A percentile compares a stretch with the other conserved stretches of the same genome.
phyloP scores from a whole-genome alignment of 2,888 invertebrate genomes.

The Lottia gigantea region DNA sequence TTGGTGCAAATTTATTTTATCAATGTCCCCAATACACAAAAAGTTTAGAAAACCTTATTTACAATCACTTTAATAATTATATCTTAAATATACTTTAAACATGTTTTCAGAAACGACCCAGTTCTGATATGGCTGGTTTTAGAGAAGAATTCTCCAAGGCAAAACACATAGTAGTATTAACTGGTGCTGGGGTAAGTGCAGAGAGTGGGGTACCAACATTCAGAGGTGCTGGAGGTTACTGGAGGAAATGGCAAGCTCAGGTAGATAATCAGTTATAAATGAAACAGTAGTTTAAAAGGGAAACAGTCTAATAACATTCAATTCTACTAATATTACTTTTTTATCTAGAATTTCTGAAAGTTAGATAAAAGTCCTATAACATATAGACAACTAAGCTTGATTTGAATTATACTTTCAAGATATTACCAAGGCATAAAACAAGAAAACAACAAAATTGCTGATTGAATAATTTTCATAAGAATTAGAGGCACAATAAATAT shows the following conservation, averaged over 20 bases:
- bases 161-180: slow-evolving; percentile 77
- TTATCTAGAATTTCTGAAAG: too few relatives aligned
- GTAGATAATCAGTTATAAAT: slow-evolving; percentile 33
- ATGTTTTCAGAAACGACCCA: slow-evolving; percentile 37
- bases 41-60: too few relatives aligned
- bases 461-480: not conserved
- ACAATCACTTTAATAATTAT: not conserved
- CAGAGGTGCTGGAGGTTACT: slow-evolving; percentile 83
- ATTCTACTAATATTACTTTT: too few relatives aligned
- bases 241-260: slow-evolving; percentile 81
- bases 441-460: not conserved
- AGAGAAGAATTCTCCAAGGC: slow-evolving; percentile 73
- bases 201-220: slow-evolving; percentile 91
- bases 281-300: too few relatives aligned
- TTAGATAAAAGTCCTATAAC: too few relatives aligned
- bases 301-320: too few relatives aligned
- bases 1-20: too few relatives aligned
- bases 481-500: not conserved
- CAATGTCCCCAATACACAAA: too few relatives aligned
- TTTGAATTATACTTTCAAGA: too few relatives aligned
- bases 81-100: not conserved
- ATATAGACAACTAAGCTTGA: too few relatives aligned
- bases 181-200: slow-evolving; percentile 81
- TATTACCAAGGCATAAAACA: too few relatives aligned
- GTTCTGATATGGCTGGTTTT: slow-evolving; percentile 71